These are phyloP conservation scores for Peromyscus nudipes DNA, from an alignment of 2,797 vertebrate genomes.

Conservation along the genomic window DNA sequence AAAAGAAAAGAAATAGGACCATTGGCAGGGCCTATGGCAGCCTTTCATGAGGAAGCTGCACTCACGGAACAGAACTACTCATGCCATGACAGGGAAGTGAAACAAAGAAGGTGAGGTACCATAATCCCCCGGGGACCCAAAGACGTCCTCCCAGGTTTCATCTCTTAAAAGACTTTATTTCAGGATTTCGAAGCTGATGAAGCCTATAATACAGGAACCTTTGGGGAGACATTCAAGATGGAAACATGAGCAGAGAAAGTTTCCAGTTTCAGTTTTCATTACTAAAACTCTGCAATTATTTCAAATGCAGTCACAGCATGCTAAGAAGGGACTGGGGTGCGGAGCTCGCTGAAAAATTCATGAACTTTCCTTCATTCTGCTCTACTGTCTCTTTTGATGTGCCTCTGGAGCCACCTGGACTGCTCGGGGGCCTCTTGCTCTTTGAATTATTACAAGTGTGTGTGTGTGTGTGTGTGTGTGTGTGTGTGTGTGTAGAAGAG, in stretches of 20 bases:
- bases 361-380: conserved; percentile 7
- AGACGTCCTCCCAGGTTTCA: not conserved
- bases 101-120: not conserved
- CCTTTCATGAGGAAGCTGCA: not conserved
- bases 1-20: too few species aligned
- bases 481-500: not conserved
- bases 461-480: not conserved
- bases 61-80: not conserved
- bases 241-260: not conserved
- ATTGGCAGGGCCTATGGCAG: not conserved
- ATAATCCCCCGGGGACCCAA: not conserved
- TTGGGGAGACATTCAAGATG: not conserved
- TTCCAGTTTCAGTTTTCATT: not conserved
- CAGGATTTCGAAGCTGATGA: not conserved
- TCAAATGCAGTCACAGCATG: not conserved
- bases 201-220: not conserved
- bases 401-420: not conserved
- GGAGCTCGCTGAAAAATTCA: conserved; percentile 17
- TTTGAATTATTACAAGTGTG: conserved; percentile 27
- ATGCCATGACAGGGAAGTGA: not conserved
- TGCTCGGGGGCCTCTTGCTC: not conserved
- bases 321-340: not conserved
- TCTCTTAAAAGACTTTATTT: not conserved
- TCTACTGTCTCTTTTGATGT: conserved; percentile 21
- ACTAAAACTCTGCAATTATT: conserved; percentile 16